These are phyloP conservation scores for Brachyopa scutellaris DNA, from an alignment of 2,888 invertebrate species.

Conservation along the genomic window DNA sequence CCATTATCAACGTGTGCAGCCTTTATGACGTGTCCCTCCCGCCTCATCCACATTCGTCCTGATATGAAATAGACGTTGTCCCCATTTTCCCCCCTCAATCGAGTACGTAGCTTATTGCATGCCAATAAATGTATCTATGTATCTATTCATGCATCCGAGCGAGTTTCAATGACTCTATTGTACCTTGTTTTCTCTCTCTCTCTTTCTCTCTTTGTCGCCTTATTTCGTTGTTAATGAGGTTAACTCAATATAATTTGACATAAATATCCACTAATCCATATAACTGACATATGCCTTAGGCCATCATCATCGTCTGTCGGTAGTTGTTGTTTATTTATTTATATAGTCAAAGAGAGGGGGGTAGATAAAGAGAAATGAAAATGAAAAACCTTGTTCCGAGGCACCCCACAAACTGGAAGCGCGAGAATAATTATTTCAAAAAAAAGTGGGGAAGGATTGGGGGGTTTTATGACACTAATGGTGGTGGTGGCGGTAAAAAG, in stretches of 20 bases:
- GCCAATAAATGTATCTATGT: slow-evolving; percentile 25
- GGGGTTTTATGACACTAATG: no score
- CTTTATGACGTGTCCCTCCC: slow-evolving; percentile 46
- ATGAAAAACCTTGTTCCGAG: slow-evolving; percentile 25
- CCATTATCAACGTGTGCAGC: no score
- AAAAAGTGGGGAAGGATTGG: slow-evolving; percentile 8
- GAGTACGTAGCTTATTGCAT: slow-evolving; percentile 11
- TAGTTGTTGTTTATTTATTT: slow-evolving; percentile 35
- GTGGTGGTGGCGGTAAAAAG: not conserved
- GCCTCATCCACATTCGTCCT: no score
- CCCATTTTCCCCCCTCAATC: not conserved
- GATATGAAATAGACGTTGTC: no score
- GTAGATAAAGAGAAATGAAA: not conserved
- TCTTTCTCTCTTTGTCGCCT: not conserved
- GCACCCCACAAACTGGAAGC: slow-evolving; percentile 33
- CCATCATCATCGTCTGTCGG: slow-evolving; percentile 36
- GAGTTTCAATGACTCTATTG: slow-evolving; percentile 55
- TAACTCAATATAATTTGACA: slow-evolving; percentile 72
- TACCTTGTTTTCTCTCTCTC: not conserved
- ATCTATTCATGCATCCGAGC: slow-evolving; percentile 58
- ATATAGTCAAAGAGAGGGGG: not conserved
- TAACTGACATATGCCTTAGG: slow-evolving; percentile 55
- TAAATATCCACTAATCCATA: slow-evolving; percentile 71
- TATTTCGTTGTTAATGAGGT: slow-evolving; percentile 60
- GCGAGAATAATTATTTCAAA: slow-evolving; percentile 63